Conservation (phyloP, 2,888 invertebrate genomes). For the Cerceris rybyensis region DNA sequence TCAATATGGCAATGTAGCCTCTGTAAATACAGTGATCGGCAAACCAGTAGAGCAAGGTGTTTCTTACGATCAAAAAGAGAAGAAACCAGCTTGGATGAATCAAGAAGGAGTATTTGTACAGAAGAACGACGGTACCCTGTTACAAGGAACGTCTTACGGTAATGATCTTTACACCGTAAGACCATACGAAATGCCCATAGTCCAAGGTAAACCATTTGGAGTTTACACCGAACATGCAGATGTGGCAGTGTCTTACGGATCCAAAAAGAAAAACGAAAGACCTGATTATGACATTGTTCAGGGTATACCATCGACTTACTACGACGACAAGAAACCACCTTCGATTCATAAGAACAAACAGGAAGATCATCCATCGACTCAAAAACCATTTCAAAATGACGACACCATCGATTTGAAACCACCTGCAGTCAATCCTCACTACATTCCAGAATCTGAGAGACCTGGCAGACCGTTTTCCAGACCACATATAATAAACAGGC, state of each 20-base stretch:
- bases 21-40: slow-evolving; percentile 61
- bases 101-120: slow-evolving; percentile 44
- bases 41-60: slow-evolving; percentile 63
- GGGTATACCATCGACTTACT: slow-evolving; percentile 63
- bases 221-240: slow-evolving; percentile 61
- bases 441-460: slow-evolving; percentile 63
- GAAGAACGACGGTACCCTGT: slow-evolving; percentile 34
- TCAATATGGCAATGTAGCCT: slow-evolving; percentile 48
- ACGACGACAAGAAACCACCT: slow-evolving; percentile 41
- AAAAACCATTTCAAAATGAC: slow-evolving; percentile 51
- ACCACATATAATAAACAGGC: slow-evolving; percentile 50
- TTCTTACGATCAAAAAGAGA: slow-evolving; percentile 53
- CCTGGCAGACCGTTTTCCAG: slow-evolving; percentile 70
- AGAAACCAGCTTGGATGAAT: slow-evolving; percentile 41
- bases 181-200: slow-evolving; percentile 63
- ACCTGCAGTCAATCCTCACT: slow-evolving; percentile 67
- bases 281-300: slow-evolving; percentile 69
- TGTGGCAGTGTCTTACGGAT: slow-evolving; percentile 48
- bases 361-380: slow-evolving; percentile 25
- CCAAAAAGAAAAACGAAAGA: slow-evolving; percentile 53
- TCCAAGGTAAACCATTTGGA: slow-evolving; percentile 67
- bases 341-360: slow-evolving; percentile 42
- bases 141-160: slow-evolving; percentile 40
- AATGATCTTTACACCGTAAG: slow-evolving; percentile 57
- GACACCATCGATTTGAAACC: slow-evolving; percentile 74